A percentile compares a stretch with the other conserved stretches of the same genome.
These are phyloP conservation scores for Botia almorhae DNA, from an alignment of 2,797 vertebrate genomes.

Conservation along the genomic window DNA sequence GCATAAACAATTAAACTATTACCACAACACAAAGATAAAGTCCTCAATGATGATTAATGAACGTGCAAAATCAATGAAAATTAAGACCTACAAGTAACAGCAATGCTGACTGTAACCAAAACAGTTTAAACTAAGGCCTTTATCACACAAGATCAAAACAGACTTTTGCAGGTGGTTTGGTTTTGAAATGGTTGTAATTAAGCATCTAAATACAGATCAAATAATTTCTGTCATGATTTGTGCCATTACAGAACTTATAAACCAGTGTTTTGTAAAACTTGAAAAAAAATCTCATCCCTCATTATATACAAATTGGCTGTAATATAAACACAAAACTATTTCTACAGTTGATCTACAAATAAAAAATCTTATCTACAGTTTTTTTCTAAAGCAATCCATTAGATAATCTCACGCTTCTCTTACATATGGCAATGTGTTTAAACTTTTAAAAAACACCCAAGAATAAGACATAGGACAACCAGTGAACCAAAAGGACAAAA, in stretches of 20 bases:
- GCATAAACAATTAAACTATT: background rate
- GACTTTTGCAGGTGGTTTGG: constrained; percentile 84
- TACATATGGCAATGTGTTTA: background rate
- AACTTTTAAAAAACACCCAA: background rate
- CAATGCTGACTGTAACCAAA: constrained; percentile 42
- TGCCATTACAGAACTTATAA: constrained; percentile 82
- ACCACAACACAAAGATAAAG: constrained; percentile 8
- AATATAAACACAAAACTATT: constrained; percentile 62
- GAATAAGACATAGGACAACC: background rate
- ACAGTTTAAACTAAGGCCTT: constrained; percentile 69
- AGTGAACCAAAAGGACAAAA: background rate
- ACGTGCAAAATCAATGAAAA: constrained; percentile 46
- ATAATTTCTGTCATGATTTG: constrained; percentile 67
- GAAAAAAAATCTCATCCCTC: constrained; percentile 76
- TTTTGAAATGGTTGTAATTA: constrained; percentile 71
- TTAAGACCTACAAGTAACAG: constrained; percentile 43
- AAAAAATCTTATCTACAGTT: background rate
- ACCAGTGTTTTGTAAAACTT: constrained; percentile 86
- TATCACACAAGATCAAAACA: constrained; percentile 62
- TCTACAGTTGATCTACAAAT: constrained; percentile 16
- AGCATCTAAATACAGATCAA: constrained; percentile 53
- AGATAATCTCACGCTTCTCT: background rate
- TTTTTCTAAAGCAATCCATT: background rate
- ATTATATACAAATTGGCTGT: constrained; percentile 89
- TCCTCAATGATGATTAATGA: constrained; percentile 11